A percentile compares a stretch with the other conserved stretches of the same genome.
Conservation (phyloP, 2,888 invertebrate genomes). For the Margaritifera margaritifera region DNA sequence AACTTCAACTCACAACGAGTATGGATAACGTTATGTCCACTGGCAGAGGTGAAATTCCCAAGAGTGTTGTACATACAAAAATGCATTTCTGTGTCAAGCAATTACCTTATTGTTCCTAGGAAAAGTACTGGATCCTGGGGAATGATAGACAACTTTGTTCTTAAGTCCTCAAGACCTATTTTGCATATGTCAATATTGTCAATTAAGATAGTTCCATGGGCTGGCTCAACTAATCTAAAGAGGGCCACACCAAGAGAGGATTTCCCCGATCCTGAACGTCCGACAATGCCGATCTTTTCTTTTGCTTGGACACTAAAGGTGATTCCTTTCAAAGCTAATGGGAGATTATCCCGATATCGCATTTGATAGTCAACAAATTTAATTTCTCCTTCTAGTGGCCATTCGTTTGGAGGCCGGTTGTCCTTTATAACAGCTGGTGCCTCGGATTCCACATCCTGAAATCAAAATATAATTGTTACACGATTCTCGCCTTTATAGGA, state of each 20-base stretch:
- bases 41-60: not conserved
- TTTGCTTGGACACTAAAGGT: conserved; percentile 76
- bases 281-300: conserved; percentile 79
- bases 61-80: not conserved
- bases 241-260: conserved; percentile 75
- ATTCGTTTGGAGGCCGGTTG: conserved; percentile 67
- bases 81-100: not conserved
- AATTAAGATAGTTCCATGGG: conserved; percentile 75
- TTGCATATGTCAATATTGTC: conserved; percentile 76
- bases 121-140: conserved; percentile 81
- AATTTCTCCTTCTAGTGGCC: conserved; percentile 64
- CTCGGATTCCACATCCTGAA: conserved; percentile 64
- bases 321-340: conserved; percentile 75
- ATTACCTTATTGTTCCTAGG: conserved; percentile 77
- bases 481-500: too few species aligned
- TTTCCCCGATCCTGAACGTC: conserved; percentile 76
- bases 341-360: conserved; percentile 62
- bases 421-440: conserved; percentile 57
- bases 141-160: conserved; percentile 74
- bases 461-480: not conserved
- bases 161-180: conserved; percentile 75
- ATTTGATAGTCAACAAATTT: conserved; percentile 60
- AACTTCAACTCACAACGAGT: not conserved
- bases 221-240: conserved; percentile 78
- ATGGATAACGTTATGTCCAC: not conserved